A percentile compares a stretch with the other conserved stretches of the same genome.
phyloP scores from a whole-genome alignment of 2,888 invertebrate species.

The Melolontha melolontha region DNA sequence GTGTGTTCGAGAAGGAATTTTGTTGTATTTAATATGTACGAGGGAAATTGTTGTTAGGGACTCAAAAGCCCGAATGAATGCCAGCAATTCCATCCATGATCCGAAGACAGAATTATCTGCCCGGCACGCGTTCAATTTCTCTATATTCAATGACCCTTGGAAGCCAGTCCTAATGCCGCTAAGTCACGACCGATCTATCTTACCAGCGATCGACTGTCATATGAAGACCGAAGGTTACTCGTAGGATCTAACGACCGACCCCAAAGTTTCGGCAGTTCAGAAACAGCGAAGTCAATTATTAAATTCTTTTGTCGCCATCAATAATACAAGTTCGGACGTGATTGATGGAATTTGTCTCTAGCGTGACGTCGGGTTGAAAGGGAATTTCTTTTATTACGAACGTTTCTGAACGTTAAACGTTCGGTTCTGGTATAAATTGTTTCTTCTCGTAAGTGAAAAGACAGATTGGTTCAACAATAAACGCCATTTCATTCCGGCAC shows the following conservation, averaged over 20 bases:
- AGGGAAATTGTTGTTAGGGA: neutral
- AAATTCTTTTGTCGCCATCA: slow-evolving; percentile 39
- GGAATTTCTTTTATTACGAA: slow-evolving; percentile 35
- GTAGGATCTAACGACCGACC: neutral
- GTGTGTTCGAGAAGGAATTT: no score
- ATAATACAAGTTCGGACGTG: slow-evolving; percentile 35
- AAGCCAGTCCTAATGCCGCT: slow-evolving; percentile 3
- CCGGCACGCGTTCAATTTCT: slow-evolving; percentile 5
- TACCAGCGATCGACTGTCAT: slow-evolving; percentile 22
- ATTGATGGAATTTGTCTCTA: slow-evolving; percentile 38
- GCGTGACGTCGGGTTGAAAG: slow-evolving; percentile 22
- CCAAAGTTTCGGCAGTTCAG: slow-evolving; percentile 9
- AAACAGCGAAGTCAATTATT: slow-evolving; percentile 36
- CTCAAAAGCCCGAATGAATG: neutral
- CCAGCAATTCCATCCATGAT: slow-evolving; percentile 2
- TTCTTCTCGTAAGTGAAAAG: slow-evolving; percentile 26
- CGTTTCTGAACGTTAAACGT: slow-evolving; percentile 13
- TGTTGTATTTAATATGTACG: no score
- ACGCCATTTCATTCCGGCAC: slow-evolving; percentile 29
- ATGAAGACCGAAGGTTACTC: slow-evolving; percentile 9
- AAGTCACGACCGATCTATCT: slow-evolving; percentile 35
- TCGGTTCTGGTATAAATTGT: slow-evolving; percentile 27
- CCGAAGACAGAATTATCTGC: slow-evolving; percentile 6
- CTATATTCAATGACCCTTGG: slow-evolving; percentile 2
- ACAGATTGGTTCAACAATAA: slow-evolving; percentile 28